Conservation (phyloP, 2,797 vertebrate genomes). For the Poecilia velifera region DNA sequence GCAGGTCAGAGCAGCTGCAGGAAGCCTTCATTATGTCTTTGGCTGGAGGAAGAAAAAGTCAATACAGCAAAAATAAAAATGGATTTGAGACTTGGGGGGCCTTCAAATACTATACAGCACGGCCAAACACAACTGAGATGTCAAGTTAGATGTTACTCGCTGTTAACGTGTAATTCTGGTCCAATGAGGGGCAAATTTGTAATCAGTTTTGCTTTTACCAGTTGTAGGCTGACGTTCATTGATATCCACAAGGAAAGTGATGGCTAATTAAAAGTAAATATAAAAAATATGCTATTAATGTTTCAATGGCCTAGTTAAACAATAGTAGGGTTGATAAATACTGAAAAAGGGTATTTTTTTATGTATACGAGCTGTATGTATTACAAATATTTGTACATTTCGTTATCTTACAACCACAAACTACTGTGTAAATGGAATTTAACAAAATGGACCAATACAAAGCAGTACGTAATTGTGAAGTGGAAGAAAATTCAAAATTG, state of each 20-base stretch:
- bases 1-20: conserved; percentile 75
- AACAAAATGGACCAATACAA: background rate
- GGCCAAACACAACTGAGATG: conserved; percentile 69
- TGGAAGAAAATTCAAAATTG: background rate
- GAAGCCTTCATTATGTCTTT: conserved; percentile 81
- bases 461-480: background rate
- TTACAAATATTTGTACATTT: no score
- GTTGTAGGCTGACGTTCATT: conserved; percentile 34
- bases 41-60: conserved; percentile 75
- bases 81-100: conserved; percentile 76
- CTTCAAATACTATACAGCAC: conserved; percentile 73
- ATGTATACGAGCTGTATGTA: background rate
- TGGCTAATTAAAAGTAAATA: conserved; percentile 30
- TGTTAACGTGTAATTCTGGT: conserved; percentile 57
- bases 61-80: conserved; percentile 83
- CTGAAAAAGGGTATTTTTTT: conserved; percentile 3
- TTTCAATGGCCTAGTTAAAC: conserved; percentile 19
- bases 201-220: conserved; percentile 51
- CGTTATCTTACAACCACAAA: background rate
- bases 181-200: conserved; percentile 42
- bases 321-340: conserved; percentile 29
- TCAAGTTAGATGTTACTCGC: conserved; percentile 61
- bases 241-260: conserved; percentile 15
- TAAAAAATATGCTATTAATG: conserved; percentile 16
- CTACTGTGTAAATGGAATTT: background rate